A percentile compares a stretch with the other conserved stretches of the same genome.
Evolutionary conservation across 2,113 vertebrate genomes (phyloP).

Genomic region (Motacilla tschutschensis): DNA sequence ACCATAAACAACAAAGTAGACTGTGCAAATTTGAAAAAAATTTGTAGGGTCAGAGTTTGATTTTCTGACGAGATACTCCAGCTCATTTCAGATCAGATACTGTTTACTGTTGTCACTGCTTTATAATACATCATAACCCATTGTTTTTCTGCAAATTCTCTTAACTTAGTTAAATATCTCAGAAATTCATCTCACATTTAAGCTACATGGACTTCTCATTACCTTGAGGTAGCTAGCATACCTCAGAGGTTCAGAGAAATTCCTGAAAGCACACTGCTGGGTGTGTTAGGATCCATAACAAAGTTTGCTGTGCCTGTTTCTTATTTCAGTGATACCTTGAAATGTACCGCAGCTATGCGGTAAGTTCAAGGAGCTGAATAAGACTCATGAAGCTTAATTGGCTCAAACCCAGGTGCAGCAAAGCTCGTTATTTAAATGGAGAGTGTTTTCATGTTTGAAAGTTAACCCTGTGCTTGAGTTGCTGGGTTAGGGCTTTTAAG

Average conservation of each 20-base stretch:
- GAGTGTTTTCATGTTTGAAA: neutral
- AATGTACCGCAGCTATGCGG: neutral
- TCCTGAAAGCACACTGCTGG: neutral
- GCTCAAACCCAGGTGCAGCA: neutral
- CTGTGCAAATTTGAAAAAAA: neutral
- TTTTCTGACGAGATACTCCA: neutral
- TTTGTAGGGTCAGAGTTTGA: neutral
- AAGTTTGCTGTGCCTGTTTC: neutral
- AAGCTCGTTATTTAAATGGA: neutral
- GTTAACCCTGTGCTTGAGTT: neutral
- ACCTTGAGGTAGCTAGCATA: neutral
- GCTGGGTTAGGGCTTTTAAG: neutral
- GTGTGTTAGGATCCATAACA: neutral
- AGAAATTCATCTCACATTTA: neutral
- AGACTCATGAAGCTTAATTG: neutral
- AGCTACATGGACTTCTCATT: neutral
- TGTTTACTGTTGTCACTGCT: neutral
- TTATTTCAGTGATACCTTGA: neutral
- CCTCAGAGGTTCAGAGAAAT: neutral
- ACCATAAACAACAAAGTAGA: neutral
- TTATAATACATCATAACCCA: neutral
- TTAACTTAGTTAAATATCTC: neutral
- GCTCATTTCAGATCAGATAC: neutral
- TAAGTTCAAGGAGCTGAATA: neutral
- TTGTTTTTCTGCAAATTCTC: neutral